These are phyloP conservation scores for Botia almorhae DNA, from an alignment of 2,797 vertebrate genomes.

Conservation along the genomic window DNA sequence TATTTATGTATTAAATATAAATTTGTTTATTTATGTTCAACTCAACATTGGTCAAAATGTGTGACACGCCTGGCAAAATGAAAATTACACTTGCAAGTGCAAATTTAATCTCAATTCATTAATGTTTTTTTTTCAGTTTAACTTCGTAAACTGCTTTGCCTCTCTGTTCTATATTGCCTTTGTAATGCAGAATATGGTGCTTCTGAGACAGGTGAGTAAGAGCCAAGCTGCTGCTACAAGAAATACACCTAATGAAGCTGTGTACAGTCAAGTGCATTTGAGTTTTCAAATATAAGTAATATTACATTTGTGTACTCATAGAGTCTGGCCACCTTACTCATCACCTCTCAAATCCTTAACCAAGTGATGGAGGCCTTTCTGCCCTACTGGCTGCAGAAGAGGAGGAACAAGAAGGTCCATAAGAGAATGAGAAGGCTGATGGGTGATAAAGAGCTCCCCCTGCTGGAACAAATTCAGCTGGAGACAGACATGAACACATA, in stretches of 20 bases:
- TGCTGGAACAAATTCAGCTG: conserved; percentile 84
- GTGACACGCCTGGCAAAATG: no score
- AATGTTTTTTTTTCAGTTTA: conserved; percentile 83
- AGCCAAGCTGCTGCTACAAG: background rate
- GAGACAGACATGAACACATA: conserved; percentile 93
- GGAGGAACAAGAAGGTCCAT: conserved; percentile 83
- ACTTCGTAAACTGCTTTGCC: conserved; percentile 97
- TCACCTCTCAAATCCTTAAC: conserved; percentile 97
- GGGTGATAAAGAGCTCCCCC: conserved; percentile 76
- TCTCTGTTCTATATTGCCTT: conserved; percentile 99
- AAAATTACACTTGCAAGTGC: no score
- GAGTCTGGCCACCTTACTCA: conserved; percentile 94
- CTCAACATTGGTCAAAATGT: no score
- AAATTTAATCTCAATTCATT: background rate
- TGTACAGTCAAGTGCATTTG: background rate
- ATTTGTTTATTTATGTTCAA: no score
- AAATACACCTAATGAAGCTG: background rate
- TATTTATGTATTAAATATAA: no score
- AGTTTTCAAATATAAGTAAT: background rate
- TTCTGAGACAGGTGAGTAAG: conserved; percentile 90
- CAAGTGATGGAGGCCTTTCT: conserved; percentile 92
- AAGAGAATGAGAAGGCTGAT: conserved; percentile 70
- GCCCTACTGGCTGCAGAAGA: conserved; percentile 95
- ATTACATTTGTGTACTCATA: conserved; percentile 56
- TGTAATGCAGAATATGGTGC: conserved; percentile 89